Base-by-base conservation (phyloP, 2,797 vertebrate genomes). In the Cynopterus sphinx region DNA sequence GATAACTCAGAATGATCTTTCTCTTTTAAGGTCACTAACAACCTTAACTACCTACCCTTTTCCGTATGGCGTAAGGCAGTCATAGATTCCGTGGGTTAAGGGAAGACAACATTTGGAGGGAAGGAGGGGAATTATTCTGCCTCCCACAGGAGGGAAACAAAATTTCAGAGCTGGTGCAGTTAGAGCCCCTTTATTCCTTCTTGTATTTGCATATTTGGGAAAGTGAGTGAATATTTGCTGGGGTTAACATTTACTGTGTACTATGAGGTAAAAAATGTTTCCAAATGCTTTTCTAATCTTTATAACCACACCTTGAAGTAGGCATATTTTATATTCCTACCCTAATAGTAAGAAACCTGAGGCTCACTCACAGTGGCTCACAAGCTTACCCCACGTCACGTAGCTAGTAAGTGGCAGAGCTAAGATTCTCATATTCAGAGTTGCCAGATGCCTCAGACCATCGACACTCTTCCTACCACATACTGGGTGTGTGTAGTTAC, bases 381-480 rank as follows among this genome's bases (percentile, higher is more conserved):
- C 28, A 81, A 9, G 46, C 57, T 16, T 59, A 16, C n/a, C 17
- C 31, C 46, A 1, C 33, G 70, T 71, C 16, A 1, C 2, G 0
- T 49, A 11, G 26, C 59, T 41, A 0, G 9, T 15, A 51, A 53
- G 43, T n/a, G 33, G 39, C 81, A 41, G 61, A 75, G 53, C 36
- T 9, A n/a, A 33, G 61, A 46, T 4, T 22, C 36, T 57, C n/a
- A 13, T 3, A 13, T 2, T 15, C 75, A 19, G 39, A n/a, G 17
- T 15, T 8, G 57, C 12, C 39, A 17, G 8, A 24, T 12, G 4
- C 28, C 31, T 8, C 4, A 10, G 5, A 26, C n/a, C 28, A 3
- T 16, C 9, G 3, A 4, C 4, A 2, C 41, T 6, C 74, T 53
- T 24, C 17, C 51, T 2, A 3, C 55, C 0, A 0, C 31, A n/a